phyloP scores from a whole-genome alignment of 2,113 vertebrate species.

The Rhinichthys klamathensis region DNA sequence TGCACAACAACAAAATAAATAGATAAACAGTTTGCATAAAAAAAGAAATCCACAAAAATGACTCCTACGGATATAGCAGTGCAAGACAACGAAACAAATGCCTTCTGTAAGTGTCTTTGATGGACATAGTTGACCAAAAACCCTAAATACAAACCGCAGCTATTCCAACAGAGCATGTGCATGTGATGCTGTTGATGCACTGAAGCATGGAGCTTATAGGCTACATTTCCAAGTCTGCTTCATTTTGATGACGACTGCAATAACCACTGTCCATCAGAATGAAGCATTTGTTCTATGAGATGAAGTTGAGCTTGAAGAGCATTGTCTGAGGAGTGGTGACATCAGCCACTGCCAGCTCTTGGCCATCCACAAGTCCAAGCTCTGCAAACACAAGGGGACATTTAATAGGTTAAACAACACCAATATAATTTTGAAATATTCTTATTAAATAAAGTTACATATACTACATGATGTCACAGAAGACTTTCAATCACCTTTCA shows the following conservation, averaged over 20 bases:
- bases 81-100: background rate
- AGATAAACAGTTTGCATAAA: conserved; percentile 16
- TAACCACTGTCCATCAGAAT: background rate
- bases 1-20: conserved; percentile 41
- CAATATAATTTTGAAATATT: background rate
- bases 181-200: background rate
- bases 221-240: background rate
- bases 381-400: conserved; percentile 76
- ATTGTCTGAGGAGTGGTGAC: conserved; percentile 93
- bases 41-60: conserved; percentile 22
- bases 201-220: background rate
- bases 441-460: background rate
- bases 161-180: background rate
- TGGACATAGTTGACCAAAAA: background rate
- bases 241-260: conserved; percentile 12
- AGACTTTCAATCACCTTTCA: conserved; percentile 80
- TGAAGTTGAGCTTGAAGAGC: conserved; percentile 92
- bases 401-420: conserved; percentile 37
- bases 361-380: conserved; percentile 86
- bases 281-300: conserved; percentile 73
- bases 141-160: background rate
- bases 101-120: background rate
- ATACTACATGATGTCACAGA: background rate
- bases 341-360: conserved; percentile 93
- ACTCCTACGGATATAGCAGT: conserved; percentile 3